Evolutionary conservation across 1,140 invertebrate genomes (phyloP).

Genomic region (Coptotermes formosanus): DNA sequence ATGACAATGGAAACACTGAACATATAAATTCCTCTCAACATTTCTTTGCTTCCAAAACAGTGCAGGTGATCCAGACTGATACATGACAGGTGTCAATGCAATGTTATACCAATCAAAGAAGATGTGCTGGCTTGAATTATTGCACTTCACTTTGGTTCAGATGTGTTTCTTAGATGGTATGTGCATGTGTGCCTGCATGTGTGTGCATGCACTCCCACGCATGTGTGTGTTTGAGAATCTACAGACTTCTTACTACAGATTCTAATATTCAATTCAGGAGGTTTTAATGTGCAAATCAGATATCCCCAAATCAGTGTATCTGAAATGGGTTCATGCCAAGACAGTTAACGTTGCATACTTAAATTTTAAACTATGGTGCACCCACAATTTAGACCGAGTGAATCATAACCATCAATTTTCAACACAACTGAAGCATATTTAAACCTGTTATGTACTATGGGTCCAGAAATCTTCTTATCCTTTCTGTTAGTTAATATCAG

Average conservation of each 20-base stretch:
- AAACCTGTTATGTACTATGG: background rate
- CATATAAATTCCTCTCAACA: background rate
- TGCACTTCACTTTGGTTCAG: background rate
- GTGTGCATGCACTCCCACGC: no score
- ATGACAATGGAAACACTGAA: background rate
- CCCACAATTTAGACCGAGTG: background rate
- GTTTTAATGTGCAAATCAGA: background rate
- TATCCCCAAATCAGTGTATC: background rate
- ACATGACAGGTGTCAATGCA: background rate
- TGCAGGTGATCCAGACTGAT: background rate
- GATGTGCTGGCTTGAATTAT: background rate
- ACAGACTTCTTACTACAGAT: background rate
- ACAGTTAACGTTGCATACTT: background rate
- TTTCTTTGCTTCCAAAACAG: background rate
- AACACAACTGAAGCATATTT: background rate
- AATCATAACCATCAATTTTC: background rate
- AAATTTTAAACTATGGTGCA: background rate
- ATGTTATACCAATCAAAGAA: background rate
- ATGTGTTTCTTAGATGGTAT: background rate
- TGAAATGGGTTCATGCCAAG: background rate
- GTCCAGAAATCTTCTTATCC: background rate
- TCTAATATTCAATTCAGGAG: background rate
- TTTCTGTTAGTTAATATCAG: background rate
- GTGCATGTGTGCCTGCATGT: background rate
- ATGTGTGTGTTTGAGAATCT: no score